These are phyloP conservation scores for Hestina assimilis DNA, from an alignment of 1,140 invertebrate genomes.

Conservation along the genomic window DNA sequence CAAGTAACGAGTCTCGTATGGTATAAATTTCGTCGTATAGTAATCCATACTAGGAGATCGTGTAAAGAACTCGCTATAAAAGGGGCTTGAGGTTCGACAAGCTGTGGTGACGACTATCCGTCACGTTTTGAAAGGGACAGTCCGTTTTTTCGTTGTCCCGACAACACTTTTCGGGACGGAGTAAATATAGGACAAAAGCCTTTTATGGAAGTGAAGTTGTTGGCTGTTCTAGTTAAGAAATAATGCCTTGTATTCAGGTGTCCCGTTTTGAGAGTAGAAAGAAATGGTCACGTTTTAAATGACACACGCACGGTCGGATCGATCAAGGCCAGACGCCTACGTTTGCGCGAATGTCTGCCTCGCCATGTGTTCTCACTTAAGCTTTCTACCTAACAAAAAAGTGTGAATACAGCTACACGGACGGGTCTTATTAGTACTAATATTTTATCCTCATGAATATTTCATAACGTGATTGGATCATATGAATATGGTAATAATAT, in stretches of 20 bases:
- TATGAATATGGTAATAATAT: not conserved
- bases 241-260: too few relatives aligned
- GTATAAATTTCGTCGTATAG: constrained; percentile 15
- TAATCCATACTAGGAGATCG: constrained; percentile 18
- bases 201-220: too few relatives aligned
- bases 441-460: not conserved
- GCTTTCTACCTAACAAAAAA: constrained; percentile 21
- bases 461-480: not conserved
- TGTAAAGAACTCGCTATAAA: constrained; percentile 30
- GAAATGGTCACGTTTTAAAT: too few relatives aligned
- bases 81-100: constrained; percentile 22
- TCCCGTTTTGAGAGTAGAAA: too few relatives aligned
- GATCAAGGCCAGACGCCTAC: constrained; percentile 59
- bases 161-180: too few relatives aligned
- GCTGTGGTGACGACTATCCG: too few relatives aligned
- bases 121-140: too few relatives aligned
- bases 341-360: constrained; percentile 33
- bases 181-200: too few relatives aligned
- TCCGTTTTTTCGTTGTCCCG: too few relatives aligned
- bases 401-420: constrained; percentile 5
- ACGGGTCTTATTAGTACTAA: not conserved
- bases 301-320: constrained; percentile 56
- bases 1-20: constrained; percentile 4
- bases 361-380: constrained; percentile 14
- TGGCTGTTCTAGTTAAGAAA: too few relatives aligned